Evolutionary conservation across 35 echinoderm and acorn worm genomes (phyloP).

Genomic region (Strongylocentrotus purpuratus): DNA sequence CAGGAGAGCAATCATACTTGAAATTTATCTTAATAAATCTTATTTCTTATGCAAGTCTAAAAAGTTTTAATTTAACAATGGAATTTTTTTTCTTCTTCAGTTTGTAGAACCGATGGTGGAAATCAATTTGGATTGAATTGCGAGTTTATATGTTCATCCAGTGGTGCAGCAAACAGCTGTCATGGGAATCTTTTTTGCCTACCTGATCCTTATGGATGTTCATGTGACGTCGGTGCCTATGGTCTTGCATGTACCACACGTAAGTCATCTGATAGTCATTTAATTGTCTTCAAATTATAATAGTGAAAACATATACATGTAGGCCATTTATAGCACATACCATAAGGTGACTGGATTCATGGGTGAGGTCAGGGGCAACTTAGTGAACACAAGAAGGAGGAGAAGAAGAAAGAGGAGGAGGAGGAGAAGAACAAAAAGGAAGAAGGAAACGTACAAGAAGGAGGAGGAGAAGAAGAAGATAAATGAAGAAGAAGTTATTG

Average conservation of each 20-base stretch:
- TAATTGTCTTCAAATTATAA: no score
- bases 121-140: slow-evolving; percentile 21
- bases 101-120: background rate
- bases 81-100: background rate
- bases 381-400: no score
- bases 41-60: no score
- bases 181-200: background rate
- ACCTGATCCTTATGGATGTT: slow-evolving; percentile 19
- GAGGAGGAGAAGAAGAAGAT: no score
- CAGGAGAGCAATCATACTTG: no score
- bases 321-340: background rate
- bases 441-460: no score
- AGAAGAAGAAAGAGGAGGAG: no score
- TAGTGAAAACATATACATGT: background rate
- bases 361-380: background rate
- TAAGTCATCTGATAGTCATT: background rate
- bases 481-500: background rate
- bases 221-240: slow-evolving; percentile 12
- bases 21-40: no score
- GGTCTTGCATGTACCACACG: background rate
- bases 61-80: no score
- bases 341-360: no score
- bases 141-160: background rate
- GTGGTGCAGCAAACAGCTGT: background rate
- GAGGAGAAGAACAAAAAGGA: no score